Conservation (phyloP, 2,888 invertebrate species). For the Trichopria drosophilae region DNA sequence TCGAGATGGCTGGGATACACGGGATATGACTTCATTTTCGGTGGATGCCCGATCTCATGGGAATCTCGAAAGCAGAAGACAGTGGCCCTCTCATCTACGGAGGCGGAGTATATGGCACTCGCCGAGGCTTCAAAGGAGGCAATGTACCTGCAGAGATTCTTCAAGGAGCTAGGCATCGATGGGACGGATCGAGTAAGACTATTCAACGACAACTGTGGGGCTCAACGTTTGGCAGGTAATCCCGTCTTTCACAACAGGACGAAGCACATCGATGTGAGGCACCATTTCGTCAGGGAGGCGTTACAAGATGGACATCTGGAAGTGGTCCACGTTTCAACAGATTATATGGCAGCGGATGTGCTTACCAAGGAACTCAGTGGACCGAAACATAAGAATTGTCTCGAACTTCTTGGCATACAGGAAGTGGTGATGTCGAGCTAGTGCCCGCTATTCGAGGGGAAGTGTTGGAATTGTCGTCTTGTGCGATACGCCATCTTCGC, state of each 20-base stretch:
- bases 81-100: no score
- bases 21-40: conserved; percentile 3
- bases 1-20: conserved; percentile 10
- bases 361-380: conserved; percentile 22
- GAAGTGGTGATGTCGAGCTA: no score
- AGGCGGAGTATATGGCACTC: no score
- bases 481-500: no score
- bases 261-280: conserved; percentile 31
- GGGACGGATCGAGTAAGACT: background rate
- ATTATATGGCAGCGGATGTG: conserved; percentile 24
- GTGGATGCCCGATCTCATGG: conserved; percentile 11
- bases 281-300: conserved; percentile 20
- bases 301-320: conserved; percentile 6
- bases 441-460: conserved; percentile 10
- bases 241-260: conserved; percentile 21
- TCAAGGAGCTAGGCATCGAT: no score
- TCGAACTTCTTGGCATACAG: conserved; percentile 12
- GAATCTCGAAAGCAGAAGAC: no score
- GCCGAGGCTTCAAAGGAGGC: conserved; percentile 14
- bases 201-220: conserved; percentile 13
- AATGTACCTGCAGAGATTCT: conserved; percentile 4
- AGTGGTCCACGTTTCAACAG: conserved; percentile 14
- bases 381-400: conserved; percentile 4
- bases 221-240: conserved; percentile 21
- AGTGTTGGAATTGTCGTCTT: conserved; percentile 1